Conservation (phyloP, 2,797 vertebrate species). For the Poecilia wingei region DNA sequence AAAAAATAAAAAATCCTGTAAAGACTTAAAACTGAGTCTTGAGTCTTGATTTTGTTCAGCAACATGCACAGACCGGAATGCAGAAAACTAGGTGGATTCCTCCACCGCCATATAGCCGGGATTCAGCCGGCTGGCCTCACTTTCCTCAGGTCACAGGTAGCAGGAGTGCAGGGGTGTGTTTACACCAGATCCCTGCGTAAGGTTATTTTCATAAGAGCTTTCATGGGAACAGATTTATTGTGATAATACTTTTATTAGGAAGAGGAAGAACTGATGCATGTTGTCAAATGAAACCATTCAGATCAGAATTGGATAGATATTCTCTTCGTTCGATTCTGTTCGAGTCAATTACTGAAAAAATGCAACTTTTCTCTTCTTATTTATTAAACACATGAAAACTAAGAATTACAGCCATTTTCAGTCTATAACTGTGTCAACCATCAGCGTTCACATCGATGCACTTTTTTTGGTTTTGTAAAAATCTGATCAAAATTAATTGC, state of each 20-base stretch:
- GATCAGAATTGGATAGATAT: not conserved
- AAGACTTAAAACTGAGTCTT: constrained; percentile 47
- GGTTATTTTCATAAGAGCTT: constrained; percentile 31
- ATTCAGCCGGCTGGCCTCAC: constrained; percentile 21
- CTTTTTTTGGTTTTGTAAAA: not conserved
- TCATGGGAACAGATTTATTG: constrained; percentile 17
- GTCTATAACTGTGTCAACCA: not conserved
- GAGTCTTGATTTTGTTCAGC: constrained; percentile 32
- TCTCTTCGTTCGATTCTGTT: not conserved
- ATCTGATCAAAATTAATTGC: not conserved
- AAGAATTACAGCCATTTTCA: not conserved
- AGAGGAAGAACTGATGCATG: constrained; percentile 37
- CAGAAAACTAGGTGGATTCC: constrained; percentile 35
- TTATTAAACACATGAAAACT: not conserved
- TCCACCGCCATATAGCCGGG: constrained; percentile 12
- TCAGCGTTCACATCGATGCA: not conserved
- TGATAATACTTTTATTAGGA: constrained; percentile 14
- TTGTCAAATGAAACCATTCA: constrained; percentile 23
- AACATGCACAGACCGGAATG: constrained; percentile 25
- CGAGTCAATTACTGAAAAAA: not conserved
- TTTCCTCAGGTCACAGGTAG: constrained; percentile 45
- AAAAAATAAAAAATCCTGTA: constrained; percentile 10
- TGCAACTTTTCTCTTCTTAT: not conserved
- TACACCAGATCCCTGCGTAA: constrained; percentile 41
- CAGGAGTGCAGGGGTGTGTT: not conserved